phyloP scores from a whole-genome alignment of 92 coral and sea anemone species.

The Chrysogorgia sp. region DNA sequence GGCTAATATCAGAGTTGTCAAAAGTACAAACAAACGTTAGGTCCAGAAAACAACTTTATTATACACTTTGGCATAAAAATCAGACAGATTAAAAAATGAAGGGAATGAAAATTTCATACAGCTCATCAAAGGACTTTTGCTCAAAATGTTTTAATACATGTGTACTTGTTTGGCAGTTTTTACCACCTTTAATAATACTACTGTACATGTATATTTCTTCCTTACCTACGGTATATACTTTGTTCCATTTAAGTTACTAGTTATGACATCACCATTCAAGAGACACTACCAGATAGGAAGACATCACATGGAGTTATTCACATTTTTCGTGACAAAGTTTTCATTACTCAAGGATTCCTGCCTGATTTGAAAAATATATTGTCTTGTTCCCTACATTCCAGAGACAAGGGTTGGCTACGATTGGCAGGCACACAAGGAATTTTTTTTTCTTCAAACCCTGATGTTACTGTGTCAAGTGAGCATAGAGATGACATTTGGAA shows the following conservation, averaged over 20 bases:
- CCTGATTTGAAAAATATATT: neutral
- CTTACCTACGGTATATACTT: too few relatives aligned
- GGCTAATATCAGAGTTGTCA: too few relatives aligned
- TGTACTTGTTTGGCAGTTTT: too few relatives aligned
- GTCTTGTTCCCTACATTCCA: neutral
- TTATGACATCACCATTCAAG: conserved; percentile 23
- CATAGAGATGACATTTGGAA: conserved; percentile 7
- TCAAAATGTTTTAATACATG: too few relatives aligned
- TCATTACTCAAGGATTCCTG: conserved; percentile 18
- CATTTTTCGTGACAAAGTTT: conserved; percentile 9
- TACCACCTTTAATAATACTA: too few relatives aligned
- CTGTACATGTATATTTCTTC: too few relatives aligned
- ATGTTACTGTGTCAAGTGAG: neutral
- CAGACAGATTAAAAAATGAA: too few relatives aligned
- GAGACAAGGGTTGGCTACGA: neutral
- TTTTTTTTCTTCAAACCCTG: neutral
- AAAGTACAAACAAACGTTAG: too few relatives aligned
- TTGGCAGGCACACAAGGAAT: neutral
- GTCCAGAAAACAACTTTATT: too few relatives aligned
- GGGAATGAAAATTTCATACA: too few relatives aligned
- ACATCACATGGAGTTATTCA: neutral
- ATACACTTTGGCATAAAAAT: too few relatives aligned
- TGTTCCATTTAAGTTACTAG: neutral
- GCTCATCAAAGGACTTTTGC: too few relatives aligned
- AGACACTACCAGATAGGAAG: neutral